phyloP scores from a whole-genome alignment of 2,888 invertebrate genomes.

The Platycheirus albimanus region DNA sequence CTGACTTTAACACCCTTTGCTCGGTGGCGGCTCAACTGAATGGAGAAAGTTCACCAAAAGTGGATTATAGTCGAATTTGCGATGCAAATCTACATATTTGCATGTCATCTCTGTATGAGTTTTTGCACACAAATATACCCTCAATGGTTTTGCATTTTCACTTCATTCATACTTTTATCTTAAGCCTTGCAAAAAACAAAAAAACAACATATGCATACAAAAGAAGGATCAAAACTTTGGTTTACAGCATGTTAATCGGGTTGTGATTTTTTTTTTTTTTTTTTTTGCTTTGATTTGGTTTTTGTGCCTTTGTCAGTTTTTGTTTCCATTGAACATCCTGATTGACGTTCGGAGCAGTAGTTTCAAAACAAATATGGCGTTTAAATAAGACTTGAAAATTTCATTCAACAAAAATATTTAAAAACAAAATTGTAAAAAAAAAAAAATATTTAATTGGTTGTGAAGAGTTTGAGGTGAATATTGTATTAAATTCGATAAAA shows the following conservation, averaged over 20 bases:
- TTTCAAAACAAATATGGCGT: not conserved
- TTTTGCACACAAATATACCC: constrained; percentile 3
- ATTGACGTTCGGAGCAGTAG: constrained; percentile 4
- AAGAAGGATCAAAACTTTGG: constrained; percentile 54
- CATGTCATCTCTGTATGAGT: constrained; percentile 28
- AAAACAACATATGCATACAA: constrained; percentile 15
- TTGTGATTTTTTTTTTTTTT: constrained; percentile 24
- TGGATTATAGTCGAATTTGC: constrained; percentile 71
- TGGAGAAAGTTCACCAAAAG: constrained; percentile 65
- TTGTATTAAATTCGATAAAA: not conserved
- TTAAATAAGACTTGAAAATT: not conserved
- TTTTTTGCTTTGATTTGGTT: not conserved
- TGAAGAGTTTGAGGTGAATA: not conserved
- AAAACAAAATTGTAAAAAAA: not conserved
- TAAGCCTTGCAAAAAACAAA: constrained; percentile 8
- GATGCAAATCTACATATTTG: constrained; percentile 68
- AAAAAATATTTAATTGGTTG: constrained; percentile 24
- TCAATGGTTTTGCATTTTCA: constrained; percentile 37
- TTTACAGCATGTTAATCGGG: constrained; percentile 59
- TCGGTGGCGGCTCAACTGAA: constrained; percentile 10
- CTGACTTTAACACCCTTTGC: constrained; percentile 27
- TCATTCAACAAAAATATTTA: not conserved
- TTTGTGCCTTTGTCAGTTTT: constrained; percentile 1
- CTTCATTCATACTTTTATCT: constrained; percentile 52
- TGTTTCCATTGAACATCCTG: constrained; percentile 11